These are phyloP conservation scores for Halcyon senegalensis DNA, from an alignment of 2,113 vertebrate species.

Conservation along the genomic window DNA sequence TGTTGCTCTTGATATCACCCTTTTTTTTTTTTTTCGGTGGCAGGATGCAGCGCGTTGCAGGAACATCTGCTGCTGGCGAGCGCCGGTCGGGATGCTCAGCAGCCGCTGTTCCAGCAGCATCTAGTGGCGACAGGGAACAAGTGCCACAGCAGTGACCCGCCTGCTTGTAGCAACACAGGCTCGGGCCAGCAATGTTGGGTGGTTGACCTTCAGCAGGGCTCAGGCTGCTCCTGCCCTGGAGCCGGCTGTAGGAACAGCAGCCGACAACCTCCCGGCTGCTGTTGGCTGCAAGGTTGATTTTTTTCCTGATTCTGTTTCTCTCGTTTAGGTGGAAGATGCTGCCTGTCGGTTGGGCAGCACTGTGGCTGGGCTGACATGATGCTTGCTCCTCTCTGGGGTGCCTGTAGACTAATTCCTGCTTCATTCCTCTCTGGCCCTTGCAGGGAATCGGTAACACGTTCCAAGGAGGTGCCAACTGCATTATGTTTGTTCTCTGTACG, in stretches of 20 bases:
- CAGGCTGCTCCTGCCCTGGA: not conserved
- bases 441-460: constrained; percentile 96
- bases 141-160: not conserved
- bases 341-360: rapidly evolving
- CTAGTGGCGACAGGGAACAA: not conserved
- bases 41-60: rapidly evolving
- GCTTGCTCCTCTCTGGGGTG: not conserved
- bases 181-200: rapidly evolving
- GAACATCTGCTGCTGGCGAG: rapidly evolving
- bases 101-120: not conserved
- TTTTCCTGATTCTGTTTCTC: too few species aligned
- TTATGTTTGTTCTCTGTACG: constrained; percentile 91
- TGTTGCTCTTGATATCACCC: rapidly evolving
- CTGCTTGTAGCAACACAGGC: not conserved
- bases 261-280: rapidly evolving
- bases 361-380: rapidly evolving
- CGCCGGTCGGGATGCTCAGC: not conserved
- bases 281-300: not conserved
- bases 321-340: rapidly evolving
- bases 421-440: not conserved
- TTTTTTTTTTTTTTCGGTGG: not conserved
- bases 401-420: not conserved
- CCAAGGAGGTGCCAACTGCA: constrained; percentile 96
- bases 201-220: not conserved
- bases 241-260: rapidly evolving